Conservation (phyloP, 2,888 invertebrate genomes). For the Allacma fusca region DNA sequence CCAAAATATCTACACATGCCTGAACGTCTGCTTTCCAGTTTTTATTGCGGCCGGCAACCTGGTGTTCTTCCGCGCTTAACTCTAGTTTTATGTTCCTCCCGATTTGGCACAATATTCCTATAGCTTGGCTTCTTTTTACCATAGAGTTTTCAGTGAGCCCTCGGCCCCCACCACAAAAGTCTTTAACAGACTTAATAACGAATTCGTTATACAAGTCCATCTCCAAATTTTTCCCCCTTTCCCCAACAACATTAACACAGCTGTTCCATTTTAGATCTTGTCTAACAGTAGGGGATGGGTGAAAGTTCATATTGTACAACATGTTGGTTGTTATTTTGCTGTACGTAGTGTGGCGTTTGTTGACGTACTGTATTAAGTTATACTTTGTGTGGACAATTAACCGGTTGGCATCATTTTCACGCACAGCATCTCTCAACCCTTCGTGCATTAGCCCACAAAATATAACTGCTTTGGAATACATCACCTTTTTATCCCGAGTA, state of each 20-base stretch:
- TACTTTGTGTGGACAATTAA: neutral
- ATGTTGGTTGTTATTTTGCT: conserved; percentile 17
- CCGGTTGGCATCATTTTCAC: conserved; percentile 22
- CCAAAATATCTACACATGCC: too few relatives aligned
- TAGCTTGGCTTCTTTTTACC: neutral
- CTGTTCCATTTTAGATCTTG: conserved; percentile 21
- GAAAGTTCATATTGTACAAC: neutral
- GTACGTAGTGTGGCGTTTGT: conserved; percentile 12
- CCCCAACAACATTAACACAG: conserved; percentile 12
- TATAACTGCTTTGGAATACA: conserved; percentile 14
- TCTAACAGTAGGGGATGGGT: neutral
- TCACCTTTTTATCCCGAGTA: neutral
- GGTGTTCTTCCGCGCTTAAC: neutral
- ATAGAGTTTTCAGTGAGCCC: neutral
- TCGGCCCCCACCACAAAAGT: neutral
- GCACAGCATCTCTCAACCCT: conserved; percentile 14
- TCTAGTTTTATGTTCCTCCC: neutral
- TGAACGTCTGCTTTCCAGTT: too few relatives aligned
- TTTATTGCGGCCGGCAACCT: neutral
- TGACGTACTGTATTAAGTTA: conserved; percentile 4
- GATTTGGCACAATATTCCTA: neutral
- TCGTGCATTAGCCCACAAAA: neutral
- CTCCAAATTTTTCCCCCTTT: conserved; percentile 7
- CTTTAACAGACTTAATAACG: conserved; percentile 14
- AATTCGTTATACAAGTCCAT: conserved; percentile 21